These are phyloP conservation scores for Passerculus sandwichensis DNA, from an alignment of 2,797 vertebrate genomes.

Conservation along the genomic window DNA sequence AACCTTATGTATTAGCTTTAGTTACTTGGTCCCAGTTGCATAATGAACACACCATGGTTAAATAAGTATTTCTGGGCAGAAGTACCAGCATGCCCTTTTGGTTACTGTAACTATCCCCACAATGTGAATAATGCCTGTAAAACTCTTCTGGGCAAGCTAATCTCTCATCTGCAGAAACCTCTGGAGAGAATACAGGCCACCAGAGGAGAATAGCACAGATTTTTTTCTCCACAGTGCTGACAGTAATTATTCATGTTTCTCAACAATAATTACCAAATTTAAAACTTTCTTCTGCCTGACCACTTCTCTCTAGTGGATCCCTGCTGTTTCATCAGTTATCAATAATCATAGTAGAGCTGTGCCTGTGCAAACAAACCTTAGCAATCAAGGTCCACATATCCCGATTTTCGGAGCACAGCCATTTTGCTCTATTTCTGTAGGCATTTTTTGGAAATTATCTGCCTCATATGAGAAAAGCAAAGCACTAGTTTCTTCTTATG, in stretches of 20 bases:
- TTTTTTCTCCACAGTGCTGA: neutral
- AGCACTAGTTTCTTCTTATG: slow-evolving; percentile 15
- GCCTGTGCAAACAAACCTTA: neutral
- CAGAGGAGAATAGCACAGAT: neutral
- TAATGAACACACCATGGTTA: neutral
- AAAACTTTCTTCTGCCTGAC: neutral
- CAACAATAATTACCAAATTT: neutral
- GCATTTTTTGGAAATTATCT: neutral
- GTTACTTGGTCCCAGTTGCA: neutral
- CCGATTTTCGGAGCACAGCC: neutral
- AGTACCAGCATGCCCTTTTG: neutral
- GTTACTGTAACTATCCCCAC: neutral
- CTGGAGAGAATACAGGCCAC: neutral
- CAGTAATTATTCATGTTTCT: neutral
- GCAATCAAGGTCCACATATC: neutral
- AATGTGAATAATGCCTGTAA: neutral
- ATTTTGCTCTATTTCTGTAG: neutral
- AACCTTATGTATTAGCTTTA: neutral
- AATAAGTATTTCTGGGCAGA: neutral
- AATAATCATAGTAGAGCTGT: neutral
- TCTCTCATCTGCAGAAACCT: neutral
- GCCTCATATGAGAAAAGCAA: neutral
- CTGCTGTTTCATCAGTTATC: neutral
- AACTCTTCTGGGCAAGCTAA: neutral
- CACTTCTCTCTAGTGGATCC: neutral